phyloP scores from a whole-genome alignment of 2,888 invertebrate genomes.

The Steinernema hermaphroditum region DNA sequence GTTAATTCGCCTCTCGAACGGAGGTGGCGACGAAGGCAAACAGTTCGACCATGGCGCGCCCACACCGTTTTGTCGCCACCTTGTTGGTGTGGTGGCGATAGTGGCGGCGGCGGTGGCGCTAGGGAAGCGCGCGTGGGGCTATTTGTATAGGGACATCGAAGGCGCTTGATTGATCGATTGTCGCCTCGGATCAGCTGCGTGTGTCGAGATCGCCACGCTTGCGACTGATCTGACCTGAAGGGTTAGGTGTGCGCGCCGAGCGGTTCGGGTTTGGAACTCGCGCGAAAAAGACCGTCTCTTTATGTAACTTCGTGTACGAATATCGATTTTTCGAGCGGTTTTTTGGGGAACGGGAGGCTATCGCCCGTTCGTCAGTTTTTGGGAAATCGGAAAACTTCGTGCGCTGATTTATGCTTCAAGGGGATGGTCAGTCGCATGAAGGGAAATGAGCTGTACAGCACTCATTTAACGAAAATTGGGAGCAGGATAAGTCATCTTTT shows the following conservation, averaged over 20 bases:
- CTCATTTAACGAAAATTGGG: no score
- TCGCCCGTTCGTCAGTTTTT: neutral
- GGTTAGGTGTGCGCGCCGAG: neutral
- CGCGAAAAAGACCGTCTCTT: neutral
- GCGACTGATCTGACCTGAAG: neutral
- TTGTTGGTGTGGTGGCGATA: neutral
- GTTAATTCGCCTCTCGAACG: neutral
- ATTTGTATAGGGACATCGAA: neutral
- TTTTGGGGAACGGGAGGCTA: neutral
- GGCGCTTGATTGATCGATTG: conserved; percentile 7
- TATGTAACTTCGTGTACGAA: neutral
- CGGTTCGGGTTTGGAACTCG: neutral
- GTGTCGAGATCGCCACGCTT: neutral
- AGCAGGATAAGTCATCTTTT: no score
- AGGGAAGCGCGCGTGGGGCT: neutral
- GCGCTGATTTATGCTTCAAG: no score
- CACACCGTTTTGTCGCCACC: neutral
- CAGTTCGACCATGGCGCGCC: neutral
- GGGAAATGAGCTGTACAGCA: no score
- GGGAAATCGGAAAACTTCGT: neutral
- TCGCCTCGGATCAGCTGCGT: neutral
- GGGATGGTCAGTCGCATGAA: no score
- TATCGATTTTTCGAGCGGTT: neutral
- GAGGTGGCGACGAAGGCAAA: neutral
- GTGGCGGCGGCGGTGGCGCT: neutral